A percentile compares a stretch with the other conserved stretches of the same genome.
phyloP scores from a whole-genome alignment of 2,888 invertebrate genomes.

The Drosophila neonasuta region DNA sequence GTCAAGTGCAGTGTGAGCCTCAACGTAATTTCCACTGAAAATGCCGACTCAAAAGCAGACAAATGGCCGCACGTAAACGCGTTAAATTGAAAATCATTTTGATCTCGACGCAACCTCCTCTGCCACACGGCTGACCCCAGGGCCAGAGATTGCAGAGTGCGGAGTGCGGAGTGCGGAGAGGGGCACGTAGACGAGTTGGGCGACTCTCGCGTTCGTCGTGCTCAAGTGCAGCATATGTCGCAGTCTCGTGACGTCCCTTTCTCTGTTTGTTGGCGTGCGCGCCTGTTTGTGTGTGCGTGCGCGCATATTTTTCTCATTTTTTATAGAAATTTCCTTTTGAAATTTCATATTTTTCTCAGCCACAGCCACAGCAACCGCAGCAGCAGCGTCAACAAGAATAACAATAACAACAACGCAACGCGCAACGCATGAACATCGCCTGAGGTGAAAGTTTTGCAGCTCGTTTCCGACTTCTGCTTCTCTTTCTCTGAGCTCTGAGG shows the following conservation, averaged over 20 bases:
- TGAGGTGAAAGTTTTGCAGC: conserved; percentile 74
- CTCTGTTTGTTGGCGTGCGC: conserved; percentile 9
- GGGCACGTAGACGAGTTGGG: conserved; percentile 11
- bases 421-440: conserved; percentile 39
- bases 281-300: conserved; percentile 50
- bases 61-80: conserved; percentile 76
- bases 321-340: conserved; percentile 59
- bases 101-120: conserved; percentile 66
- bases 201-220: conserved; percentile 22
- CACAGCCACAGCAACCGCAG: conserved; percentile 43
- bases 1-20: conserved; percentile 14
- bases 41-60: conserved; percentile 51
- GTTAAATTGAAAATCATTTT: conserved; percentile 80
- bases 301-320: conserved; percentile 69
- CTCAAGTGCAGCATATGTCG: conserved; percentile 68
- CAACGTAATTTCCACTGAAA: conserved; percentile 25
- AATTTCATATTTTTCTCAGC: conserved; percentile 68
- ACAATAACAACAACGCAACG: conserved; percentile 23
- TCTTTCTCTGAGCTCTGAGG: neutral
- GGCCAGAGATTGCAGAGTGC: conserved; percentile 12
- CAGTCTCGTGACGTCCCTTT: conserved; percentile 23
- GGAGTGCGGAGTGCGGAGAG: conserved; percentile 5
- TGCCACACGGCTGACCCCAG: conserved; percentile 36
- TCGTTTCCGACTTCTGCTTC: conserved; percentile 65
- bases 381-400: conserved; percentile 14